Evolutionary conservation across 2,113 vertebrate genomes (phyloP), one percentile per base, ranked within the genome.

Genomic region (Callaeas wilsoni): DNA sequence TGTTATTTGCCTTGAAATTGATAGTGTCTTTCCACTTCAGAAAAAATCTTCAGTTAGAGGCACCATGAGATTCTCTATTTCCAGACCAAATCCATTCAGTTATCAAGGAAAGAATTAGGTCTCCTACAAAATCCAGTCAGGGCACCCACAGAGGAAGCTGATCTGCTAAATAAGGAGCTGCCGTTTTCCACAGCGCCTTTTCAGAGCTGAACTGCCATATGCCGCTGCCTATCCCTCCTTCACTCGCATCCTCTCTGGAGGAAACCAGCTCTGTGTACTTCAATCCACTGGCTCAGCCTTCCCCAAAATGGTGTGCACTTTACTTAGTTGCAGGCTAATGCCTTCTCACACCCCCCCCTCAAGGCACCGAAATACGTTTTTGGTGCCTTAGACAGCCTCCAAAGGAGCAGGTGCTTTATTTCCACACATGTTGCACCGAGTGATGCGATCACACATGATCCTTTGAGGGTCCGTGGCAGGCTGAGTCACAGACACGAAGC

Each of bases 1-100:
- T 59, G 74, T 53, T 95, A 89, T 91, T 95, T 95, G 57, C 75
- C 87, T 91, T 84, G 53, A 84, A 94, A 60, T 55, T 52, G 67
- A 62, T 55, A 62, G 37, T 52, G 49, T 27, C 84, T 91, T 95
- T 94, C 75, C 59, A 84, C 29, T 89, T 84, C 7, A 30, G 70
- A 83, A 90, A 88, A 92, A 78, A 74, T 53, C 69, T 91, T 87
- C 65, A 71, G 50, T 76, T n/a, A 88, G 73, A 85, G 44, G 27
- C 69, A 91, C 75, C 55, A 71, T 41, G 33, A 85, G 52, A 82
- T 49, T 63, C 70, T 89, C 79, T 91, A 81, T 94, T 90, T 92
- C 90, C 76, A 92, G 59, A 89, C 18, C 50, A 91, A 86, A 91
- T 41, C 46, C 49, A 86, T 76, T 87, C 75, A 90, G 63, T 73